Base-by-base conservation (phyloP, 2,888 invertebrate species). In the Idaea straminata region DNA sequence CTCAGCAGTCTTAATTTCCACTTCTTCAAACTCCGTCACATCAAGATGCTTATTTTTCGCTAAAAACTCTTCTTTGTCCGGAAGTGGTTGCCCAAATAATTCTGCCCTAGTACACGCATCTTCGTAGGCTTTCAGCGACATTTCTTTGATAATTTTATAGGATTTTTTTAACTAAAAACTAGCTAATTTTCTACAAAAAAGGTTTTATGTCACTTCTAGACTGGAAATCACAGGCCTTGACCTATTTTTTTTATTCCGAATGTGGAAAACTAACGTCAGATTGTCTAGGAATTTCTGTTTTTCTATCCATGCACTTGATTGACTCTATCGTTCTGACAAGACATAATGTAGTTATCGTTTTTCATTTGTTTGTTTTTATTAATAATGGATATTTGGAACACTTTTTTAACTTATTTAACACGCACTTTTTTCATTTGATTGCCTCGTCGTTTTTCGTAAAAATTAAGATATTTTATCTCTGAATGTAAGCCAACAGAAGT, bases 71-170 rank as follows among this genome's bases (percentile, higher is more conserved):
- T 95, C 95, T 80, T 94, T 93, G 73, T 94, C 93, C 0, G 96
- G 97, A 75, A 94, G 94, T 58, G 95, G 94, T 66, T 96, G 90
- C 0, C 96, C 97, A 72, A 97, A 93, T 62, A 97, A 87, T 83
- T 97, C 97, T 0, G 97, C 96, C 68, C 97, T 92, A 86, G 96
- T 95, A 78, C 96, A 96, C 67, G 96, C 96, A 82, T 96, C 95
- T 85, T 96, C 95, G 78, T 96, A 97, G 15, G 95, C 95, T 72
- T 94, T 94, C 81, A 95, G 93, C 15, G 94, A 92, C 95, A 95
- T 95, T 76, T 73, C 25, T 83, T 69, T 64, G 65, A 63, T 61
- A 38, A 36, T 15, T 15, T 61, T 35, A n/a, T 61, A 62, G 61
- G 65, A 58, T 61, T 64, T 61, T 62, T 62, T n/a, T n/a, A 16